phyloP scores from a whole-genome alignment of 2,888 invertebrate species.

The Nomada flava region DNA sequence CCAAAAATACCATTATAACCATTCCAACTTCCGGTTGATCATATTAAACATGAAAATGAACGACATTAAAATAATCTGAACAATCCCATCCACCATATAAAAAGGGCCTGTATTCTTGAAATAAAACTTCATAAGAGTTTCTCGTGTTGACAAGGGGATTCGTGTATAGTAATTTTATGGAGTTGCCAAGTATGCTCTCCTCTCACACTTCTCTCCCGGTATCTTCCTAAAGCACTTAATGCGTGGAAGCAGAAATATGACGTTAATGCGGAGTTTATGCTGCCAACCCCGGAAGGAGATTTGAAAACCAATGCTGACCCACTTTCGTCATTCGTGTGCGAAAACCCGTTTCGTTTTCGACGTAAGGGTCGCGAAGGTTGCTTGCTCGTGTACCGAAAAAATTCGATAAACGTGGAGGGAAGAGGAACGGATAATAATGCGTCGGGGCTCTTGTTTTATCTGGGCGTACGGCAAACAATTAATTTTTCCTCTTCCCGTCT shows the following conservation, averaged over 20 bases:
- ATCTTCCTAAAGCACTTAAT: slow-evolving; percentile 21
- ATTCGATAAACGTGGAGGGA: slow-evolving; percentile 15
- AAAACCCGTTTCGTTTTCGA: slow-evolving; percentile 47
- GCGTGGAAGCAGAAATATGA: slow-evolving; percentile 2
- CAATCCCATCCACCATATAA: too few species aligned
- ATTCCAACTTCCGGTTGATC: too few species aligned
- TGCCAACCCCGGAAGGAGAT: slow-evolving; percentile 32
- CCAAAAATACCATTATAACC: too few species aligned
- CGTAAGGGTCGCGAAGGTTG: slow-evolving; percentile 11
- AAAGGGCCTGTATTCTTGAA: too few species aligned
- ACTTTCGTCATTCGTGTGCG: slow-evolving; percentile 36
- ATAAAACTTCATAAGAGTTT: neutral
- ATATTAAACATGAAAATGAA: too few species aligned
- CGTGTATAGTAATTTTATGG: slow-evolving; percentile 14
- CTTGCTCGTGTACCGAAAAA: slow-evolving; percentile 22
- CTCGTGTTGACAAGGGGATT: neutral
- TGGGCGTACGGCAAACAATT: slow-evolving; percentile 6
- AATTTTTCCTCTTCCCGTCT: neutral
- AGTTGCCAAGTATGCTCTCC: neutral
- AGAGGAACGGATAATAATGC: neutral
- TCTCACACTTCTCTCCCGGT: neutral
- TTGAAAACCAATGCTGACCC: slow-evolving; percentile 56
- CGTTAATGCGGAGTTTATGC: slow-evolving; percentile 41
- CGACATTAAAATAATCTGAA: too few species aligned
- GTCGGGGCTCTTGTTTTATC: slow-evolving; percentile 1